A percentile compares a stretch with the other conserved stretches of the same genome.
These are phyloP conservation scores for Lepetodrilus schrolli DNA, from an alignment of 2,888 invertebrate genomes.

Conservation along the genomic window DNA sequence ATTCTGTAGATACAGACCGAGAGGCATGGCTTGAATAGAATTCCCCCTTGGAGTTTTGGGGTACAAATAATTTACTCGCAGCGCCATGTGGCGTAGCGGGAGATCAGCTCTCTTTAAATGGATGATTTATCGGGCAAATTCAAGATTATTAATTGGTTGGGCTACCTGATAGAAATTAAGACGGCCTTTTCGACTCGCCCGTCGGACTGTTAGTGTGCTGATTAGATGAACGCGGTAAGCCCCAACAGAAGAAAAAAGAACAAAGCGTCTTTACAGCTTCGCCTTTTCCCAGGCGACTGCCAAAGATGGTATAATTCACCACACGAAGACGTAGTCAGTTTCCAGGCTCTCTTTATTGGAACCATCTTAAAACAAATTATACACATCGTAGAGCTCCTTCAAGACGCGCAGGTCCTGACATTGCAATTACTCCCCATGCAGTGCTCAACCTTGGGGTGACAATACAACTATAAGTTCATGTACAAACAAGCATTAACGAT, in stretches of 20 bases:
- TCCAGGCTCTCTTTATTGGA: conserved; percentile 23
- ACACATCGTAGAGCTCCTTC: conserved; percentile 26
- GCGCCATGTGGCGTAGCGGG: conserved; percentile 20
- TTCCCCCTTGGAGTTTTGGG: neutral
- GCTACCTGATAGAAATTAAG: conserved; percentile 43
- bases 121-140: conserved; percentile 54
- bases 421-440: conserved; percentile 19
- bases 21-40: conserved; percentile 20
- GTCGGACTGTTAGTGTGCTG: conserved; percentile 14
- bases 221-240: conserved; percentile 28
- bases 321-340: conserved; percentile 7
- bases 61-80: conserved; percentile 27
- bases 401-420: conserved; percentile 28
- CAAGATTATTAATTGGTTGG: conserved; percentile 52
- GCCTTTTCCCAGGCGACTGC: neutral
- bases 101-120: conserved; percentile 43
- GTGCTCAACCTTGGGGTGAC: neutral
- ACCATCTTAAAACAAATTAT: conserved; percentile 34
- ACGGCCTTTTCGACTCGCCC: conserved; percentile 4
- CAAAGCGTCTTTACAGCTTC: neutral
- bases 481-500: neutral
- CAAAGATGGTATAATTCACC: neutral
- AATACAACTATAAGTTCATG: neutral
- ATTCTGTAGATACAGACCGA: conserved; percentile 3
- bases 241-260: conserved; percentile 29